Evolutionary conservation across 2,113 vertebrate species (phyloP), one percentile per base, ranked within the genome.

Genomic region (Prunella himalayana): DNA sequence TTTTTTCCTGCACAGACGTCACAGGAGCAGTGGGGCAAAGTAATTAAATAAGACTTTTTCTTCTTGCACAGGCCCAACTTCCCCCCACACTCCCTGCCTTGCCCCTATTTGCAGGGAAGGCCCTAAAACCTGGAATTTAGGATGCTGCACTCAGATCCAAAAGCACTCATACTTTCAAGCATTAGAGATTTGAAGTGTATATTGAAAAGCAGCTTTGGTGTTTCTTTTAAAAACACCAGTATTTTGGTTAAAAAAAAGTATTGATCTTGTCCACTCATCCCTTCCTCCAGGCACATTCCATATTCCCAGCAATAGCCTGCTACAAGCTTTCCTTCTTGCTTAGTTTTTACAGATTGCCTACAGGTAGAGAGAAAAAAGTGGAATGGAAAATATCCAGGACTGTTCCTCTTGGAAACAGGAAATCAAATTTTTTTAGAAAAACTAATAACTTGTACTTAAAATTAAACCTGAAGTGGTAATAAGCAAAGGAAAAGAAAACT

Each of bases 31-130:
- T 9, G 5, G 37, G 21, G 9, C 37, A 57, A 84, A 68, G 54
- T 50, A 89, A 72, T 76, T 76, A 69, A 87, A 78, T 4, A 23
- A 39, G 5, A 44, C 14, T 76, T 94, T 60, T 94, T 60, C 6
- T 51, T 68, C 54, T 69, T 33, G 25, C 15, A 44, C 12, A 68
- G 30, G 19, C 11, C 28, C 20, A 57, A 13, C 25, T 56, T 49
- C 12, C 11, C 8, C 4, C 6, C 6, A 3, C 11, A 10, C 10
- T 33, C 8, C 1, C 31, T 21, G 15, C 21, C 39, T 37, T 41
- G 27, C 73, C 39, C 64, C 75, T 56, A 14, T 65, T 54, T 80
- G 71, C 82, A 90, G 17, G 15, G 44, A 90, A 81, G 81, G 28
- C 30, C 75, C 53, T 41, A 30, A 20, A 68, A 41, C 56, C 15